A percentile compares a stretch with the other conserved stretches of the same genome.
Conservation (phyloP, 2,113 vertebrate species). For the Corythornis vintsioides region DNA sequence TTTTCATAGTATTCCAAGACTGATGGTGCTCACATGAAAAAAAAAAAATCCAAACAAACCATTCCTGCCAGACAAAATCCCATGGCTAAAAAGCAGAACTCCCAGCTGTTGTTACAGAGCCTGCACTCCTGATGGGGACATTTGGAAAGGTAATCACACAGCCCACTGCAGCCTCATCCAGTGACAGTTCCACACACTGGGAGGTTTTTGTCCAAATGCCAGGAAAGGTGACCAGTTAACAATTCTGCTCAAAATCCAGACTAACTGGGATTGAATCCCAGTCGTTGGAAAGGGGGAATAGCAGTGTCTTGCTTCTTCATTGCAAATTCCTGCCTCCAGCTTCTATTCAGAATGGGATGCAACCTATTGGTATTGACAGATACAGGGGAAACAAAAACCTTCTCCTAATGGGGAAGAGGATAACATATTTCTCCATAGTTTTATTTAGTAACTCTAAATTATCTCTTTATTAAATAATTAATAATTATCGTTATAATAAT, state of each 20-base stretch:
- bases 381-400: not conserved
- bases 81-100: not conserved
- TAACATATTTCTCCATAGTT: not conserved
- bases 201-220: slow-evolving; percentile 11
- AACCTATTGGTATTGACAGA: not conserved
- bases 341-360: not conserved
- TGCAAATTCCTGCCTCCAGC: not conserved
- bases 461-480: too few species aligned
- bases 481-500: too few species aligned
- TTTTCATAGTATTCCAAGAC: not conserved
- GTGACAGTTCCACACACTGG: not conserved
- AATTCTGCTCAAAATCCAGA: slow-evolving; percentile 24
- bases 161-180: not conserved
- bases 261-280: not conserved
- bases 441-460: not conserved
- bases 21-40: not conserved
- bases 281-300: not conserved
- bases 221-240: slow-evolving; percentile 25
- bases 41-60: not conserved
- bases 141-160: slow-evolving; percentile 1
- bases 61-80: not conserved
- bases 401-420: not conserved
- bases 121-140: not conserved
- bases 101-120: not conserved
- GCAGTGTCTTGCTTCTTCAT: not conserved